Conservation (phyloP, 2,113 vertebrate species). For the Platycercus adscitus region DNA sequence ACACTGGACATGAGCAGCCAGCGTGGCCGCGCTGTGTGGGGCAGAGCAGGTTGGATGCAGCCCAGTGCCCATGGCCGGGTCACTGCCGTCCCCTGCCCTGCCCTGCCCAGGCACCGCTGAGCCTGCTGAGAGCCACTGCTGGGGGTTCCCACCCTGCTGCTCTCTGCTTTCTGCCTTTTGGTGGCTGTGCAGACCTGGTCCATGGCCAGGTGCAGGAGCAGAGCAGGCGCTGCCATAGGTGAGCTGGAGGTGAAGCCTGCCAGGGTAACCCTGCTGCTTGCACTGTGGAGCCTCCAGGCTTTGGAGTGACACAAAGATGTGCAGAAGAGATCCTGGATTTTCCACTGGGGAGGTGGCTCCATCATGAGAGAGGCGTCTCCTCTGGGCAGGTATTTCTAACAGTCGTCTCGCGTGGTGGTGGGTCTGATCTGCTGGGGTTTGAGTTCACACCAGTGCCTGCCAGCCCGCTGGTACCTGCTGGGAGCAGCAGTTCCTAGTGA, state of each 20-base stretch:
- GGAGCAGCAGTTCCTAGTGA: not conserved
- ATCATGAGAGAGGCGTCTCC: not conserved
- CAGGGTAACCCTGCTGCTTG: not conserved
- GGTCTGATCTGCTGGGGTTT: not conserved
- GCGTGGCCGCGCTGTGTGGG: fast-evolving
- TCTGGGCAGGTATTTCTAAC: not conserved
- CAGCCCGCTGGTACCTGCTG: not conserved
- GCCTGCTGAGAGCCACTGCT: not conserved
- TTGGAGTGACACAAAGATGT: not conserved
- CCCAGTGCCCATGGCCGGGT: fast-evolving
- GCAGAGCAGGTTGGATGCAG: not conserved
- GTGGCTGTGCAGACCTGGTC: not conserved
- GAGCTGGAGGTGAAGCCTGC: not conserved
- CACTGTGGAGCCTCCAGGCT: not conserved
- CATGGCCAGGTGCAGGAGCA: not conserved
- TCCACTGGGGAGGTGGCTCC: not conserved
- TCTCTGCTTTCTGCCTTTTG: not conserved
- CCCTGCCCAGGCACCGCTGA: not conserved
- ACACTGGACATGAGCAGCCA: not conserved
- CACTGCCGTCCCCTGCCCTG: not conserved
- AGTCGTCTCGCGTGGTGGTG: fast-evolving
- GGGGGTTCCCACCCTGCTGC: not conserved
- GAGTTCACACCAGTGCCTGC: not conserved
- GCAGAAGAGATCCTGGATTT: not conserved
- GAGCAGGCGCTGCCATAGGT: not conserved